Conservation (phyloP, 2,888 invertebrate species). For the Agrotis puta region DNA sequence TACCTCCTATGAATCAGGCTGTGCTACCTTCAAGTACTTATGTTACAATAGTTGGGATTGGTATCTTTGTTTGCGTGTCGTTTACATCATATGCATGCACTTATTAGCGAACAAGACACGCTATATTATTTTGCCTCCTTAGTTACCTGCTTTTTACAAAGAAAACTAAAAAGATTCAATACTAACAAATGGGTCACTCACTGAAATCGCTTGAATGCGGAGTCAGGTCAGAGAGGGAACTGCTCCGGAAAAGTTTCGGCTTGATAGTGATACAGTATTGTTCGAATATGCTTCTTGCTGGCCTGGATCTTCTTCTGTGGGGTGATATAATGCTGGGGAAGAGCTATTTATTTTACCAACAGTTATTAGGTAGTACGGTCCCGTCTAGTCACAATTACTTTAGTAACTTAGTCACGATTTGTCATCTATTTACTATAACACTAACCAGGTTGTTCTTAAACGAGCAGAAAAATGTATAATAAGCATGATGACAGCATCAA, state of each 20-base stretch:
- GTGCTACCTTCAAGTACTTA: constrained; percentile 3
- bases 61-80: background rate
- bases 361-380: too few relatives aligned
- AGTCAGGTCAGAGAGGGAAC: constrained; percentile 83
- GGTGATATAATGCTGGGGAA: constrained; percentile 55
- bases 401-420: too few relatives aligned
- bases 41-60: background rate
- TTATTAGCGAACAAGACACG: background rate
- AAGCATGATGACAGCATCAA: too few relatives aligned
- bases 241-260: constrained; percentile 81
- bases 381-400: too few relatives aligned
- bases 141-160: background rate
- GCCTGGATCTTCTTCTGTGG: constrained; percentile 75
- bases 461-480: too few relatives aligned
- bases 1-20: background rate
- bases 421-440: too few relatives aligned
- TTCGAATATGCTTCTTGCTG: constrained; percentile 77
- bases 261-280: constrained; percentile 86
- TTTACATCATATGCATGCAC: background rate
- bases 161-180: constrained; percentile 59
- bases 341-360: background rate
- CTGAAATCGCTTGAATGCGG: constrained; percentile 80
- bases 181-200: constrained; percentile 80
- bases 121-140: constrained; percentile 22
- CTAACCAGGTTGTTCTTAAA: too few relatives aligned